Percentiles rank a stretch among this genome's conserved stretches.
Conservation (phyloP, 37 sponge, comb jelly and placozoan species). For the Axinella damicornis region DNA sequence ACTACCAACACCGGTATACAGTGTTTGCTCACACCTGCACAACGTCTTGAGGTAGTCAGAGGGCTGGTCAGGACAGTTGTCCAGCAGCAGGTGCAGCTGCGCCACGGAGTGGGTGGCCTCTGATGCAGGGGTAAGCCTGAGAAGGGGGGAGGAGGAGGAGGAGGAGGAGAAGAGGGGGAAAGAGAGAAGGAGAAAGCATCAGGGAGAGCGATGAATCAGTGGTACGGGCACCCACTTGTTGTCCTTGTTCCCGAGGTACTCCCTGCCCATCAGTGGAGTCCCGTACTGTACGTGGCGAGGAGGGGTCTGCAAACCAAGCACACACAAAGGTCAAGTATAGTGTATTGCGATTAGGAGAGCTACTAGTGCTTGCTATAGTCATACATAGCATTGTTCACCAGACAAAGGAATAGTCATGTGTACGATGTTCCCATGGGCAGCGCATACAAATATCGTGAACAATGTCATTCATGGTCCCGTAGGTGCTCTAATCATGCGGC, state of each 20-base stretch:
- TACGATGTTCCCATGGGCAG: too few species aligned
- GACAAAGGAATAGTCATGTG: too few species aligned
- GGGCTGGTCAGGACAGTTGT: slow-evolving; percentile 43
- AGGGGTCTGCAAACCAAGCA: slow-evolving; percentile 26
- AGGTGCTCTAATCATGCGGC: too few species aligned
- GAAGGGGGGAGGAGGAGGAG: not conserved
- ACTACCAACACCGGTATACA: too few species aligned
- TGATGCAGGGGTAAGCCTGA: slow-evolving; percentile 79
- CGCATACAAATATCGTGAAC: too few species aligned
- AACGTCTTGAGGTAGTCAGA: slow-evolving; percentile 46
- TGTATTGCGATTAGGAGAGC: too few species aligned
- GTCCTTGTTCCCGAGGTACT: slow-evolving; percentile 46
- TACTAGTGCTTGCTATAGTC: too few species aligned
- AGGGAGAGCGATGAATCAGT: not conserved
- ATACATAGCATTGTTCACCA: too few species aligned
- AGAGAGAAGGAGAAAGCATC: not conserved
- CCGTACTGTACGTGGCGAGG: slow-evolving; percentile 65
- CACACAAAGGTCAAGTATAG: too few species aligned
- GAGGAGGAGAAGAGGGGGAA: not conserved
- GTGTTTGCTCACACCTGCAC: slow-evolving; percentile 33
- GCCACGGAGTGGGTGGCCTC: slow-evolving; percentile 82
- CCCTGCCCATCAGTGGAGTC: slow-evolving; percentile 75
- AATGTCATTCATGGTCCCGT: too few species aligned
- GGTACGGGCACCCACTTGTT: slow-evolving; percentile 11
- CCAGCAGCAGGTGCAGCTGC: slow-evolving; percentile 69